phyloP scores from a whole-genome alignment of 1,140 invertebrate species.

The Muscidifurax raptorellus region DNA sequence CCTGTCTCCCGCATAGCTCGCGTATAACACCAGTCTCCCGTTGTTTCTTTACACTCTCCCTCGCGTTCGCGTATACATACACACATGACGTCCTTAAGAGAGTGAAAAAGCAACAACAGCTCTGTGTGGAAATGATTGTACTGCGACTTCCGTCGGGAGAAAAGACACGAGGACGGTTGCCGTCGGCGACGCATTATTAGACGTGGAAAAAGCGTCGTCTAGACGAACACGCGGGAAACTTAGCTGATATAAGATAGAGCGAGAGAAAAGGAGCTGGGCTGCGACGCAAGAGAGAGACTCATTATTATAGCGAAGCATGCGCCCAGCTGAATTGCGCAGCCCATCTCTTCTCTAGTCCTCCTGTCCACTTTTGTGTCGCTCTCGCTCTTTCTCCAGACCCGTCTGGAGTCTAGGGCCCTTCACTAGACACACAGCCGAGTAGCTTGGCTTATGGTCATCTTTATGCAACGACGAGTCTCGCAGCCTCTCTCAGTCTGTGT shows the following conservation, averaged over 20 bases:
- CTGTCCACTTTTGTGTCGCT: constrained; percentile 7
- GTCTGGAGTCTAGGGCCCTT: constrained; percentile 21
- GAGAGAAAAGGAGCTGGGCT: not conserved
- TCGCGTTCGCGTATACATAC: not conserved
- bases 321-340: too few species aligned
- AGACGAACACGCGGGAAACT: not conserved
- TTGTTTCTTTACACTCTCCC: not conserved
- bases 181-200: not conserved
- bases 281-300: not conserved
- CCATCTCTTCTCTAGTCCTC: not conserved
- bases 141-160: not conserved
- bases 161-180: not conserved
- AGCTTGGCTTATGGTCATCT: constrained; percentile 21
- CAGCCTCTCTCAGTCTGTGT: not conserved
- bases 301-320: not conserved
- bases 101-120: constrained; percentile 6
- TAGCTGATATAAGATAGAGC: not conserved
- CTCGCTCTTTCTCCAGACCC: not conserved
- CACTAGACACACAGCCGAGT: constrained; percentile 7
- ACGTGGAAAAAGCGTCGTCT: not conserved
- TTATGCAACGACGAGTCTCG: not conserved
- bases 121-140: not conserved
- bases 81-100: not conserved
- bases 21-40: not conserved
- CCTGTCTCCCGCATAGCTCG: not conserved